Conservation (phyloP, 1,140 invertebrate species). For the Brachionus manjavacas region DNA sequence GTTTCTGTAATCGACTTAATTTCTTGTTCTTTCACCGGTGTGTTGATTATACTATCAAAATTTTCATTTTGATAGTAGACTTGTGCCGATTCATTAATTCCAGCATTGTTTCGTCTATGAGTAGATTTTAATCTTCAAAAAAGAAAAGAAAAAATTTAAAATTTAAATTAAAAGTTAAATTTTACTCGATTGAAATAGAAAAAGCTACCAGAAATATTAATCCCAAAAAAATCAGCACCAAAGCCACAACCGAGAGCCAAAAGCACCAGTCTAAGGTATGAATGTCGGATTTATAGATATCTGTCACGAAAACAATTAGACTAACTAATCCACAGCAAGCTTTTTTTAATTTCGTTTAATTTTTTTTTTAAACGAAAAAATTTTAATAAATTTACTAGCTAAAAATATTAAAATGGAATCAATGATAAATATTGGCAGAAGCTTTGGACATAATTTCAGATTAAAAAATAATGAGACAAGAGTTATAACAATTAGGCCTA, state of each 20-base stretch:
- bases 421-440: neutral
- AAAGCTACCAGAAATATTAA: neutral
- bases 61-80: neutral
- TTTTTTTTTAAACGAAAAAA: neutral
- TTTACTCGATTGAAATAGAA: neutral
- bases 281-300: neutral
- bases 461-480: slow-evolving; percentile 17
- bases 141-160: neutral
- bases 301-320: slow-evolving; percentile 9
- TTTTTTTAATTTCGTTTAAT: neutral
- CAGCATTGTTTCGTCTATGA: neutral
- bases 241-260: slow-evolving; percentile 14
- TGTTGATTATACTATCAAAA: neutral
- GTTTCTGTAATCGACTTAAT: neutral
- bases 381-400: neutral
- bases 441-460: neutral
- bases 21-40: neutral
- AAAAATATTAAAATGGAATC: slow-evolving; percentile 27
- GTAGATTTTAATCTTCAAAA: neutral
- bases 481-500: slow-evolving; percentile 19
- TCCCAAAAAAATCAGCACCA: neutral
- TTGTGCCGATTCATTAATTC: neutral
- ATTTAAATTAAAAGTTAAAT: neutral
- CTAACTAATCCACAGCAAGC: slow-evolving; percentile 29
- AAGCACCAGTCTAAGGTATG: neutral